Conservation (phyloP, 2,888 invertebrate genomes). For the Aethes cnicana region DNA sequence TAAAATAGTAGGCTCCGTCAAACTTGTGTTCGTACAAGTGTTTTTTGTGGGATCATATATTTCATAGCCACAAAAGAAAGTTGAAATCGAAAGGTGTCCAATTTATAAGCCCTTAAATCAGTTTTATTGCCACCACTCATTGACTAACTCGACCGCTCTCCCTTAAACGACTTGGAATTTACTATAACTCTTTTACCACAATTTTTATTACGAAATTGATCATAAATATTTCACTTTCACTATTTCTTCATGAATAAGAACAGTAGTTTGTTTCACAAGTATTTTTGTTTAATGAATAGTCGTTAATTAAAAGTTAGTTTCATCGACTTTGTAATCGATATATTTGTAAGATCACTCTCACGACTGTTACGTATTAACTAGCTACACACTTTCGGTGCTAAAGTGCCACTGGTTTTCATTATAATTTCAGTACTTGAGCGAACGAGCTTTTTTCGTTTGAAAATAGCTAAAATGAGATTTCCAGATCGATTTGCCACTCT, state of each 20-base stretch:
- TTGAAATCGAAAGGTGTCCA: slow-evolving; percentile 57
- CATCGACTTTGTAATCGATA: no score
- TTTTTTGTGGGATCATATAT: slow-evolving; percentile 7
- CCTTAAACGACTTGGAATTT: slow-evolving; percentile 49
- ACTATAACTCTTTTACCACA: slow-evolving; percentile 38
- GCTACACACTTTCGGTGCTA: no score
- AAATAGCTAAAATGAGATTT: no score
- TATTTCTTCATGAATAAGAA: slow-evolving; percentile 38
- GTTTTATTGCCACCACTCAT: slow-evolving; percentile 53
- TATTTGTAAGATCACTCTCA: no score
- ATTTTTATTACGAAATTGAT: slow-evolving; percentile 46
- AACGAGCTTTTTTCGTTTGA: no score
- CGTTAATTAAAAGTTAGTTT: not conserved
- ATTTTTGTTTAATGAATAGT: not conserved
- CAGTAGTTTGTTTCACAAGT: not conserved
- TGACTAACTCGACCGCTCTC: slow-evolving; percentile 40
- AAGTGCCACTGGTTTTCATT: no score
- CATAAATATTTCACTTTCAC: slow-evolving; percentile 63
- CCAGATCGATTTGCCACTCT: no score
- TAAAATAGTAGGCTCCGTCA: no score
- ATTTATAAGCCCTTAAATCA: slow-evolving; percentile 69
- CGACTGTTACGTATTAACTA: no score
- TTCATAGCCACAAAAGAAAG: slow-evolving; percentile 51
- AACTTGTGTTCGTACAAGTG: no score
- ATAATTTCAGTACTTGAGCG: no score